phyloP scores from a whole-genome alignment of 2,113 vertebrate species.

The Sciurus niger region DNA sequence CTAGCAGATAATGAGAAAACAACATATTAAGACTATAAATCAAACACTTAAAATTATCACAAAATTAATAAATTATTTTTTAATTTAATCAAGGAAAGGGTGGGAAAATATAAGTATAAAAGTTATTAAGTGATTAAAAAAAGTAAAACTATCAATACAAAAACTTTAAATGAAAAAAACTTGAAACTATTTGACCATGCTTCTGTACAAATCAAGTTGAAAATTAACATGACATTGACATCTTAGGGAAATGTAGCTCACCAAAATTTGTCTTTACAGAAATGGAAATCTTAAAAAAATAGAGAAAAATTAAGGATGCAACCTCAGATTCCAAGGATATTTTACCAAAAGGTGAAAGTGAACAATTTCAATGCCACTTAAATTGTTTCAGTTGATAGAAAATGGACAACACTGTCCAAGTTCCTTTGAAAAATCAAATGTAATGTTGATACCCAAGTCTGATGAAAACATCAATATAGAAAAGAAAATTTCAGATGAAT shows the following conservation, averaged over 20 bases:
- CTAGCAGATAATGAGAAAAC: background rate
- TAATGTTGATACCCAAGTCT: background rate
- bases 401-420: background rate
- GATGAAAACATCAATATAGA: fast-evolving
- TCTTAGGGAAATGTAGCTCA: background rate
- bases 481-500: background rate
- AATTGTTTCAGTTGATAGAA: background rate
- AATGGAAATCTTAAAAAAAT: background rate
- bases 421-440: background rate
- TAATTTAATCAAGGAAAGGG: background rate
- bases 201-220: background rate
- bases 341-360: background rate
- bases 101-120: background rate
- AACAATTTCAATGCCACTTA: background rate
- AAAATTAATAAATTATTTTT: background rate
- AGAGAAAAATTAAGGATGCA: background rate
- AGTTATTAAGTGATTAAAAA: background rate
- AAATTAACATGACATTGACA: background rate
- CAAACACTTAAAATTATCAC: background rate
- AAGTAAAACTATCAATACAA: background rate
- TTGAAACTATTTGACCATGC: background rate
- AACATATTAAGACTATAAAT: background rate
- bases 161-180: background rate
- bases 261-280: background rate
- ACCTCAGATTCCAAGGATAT: background rate